Evolutionary conservation across 2,888 invertebrate species (phyloP).

Genomic region (Athripsodes cinereus): DNA sequence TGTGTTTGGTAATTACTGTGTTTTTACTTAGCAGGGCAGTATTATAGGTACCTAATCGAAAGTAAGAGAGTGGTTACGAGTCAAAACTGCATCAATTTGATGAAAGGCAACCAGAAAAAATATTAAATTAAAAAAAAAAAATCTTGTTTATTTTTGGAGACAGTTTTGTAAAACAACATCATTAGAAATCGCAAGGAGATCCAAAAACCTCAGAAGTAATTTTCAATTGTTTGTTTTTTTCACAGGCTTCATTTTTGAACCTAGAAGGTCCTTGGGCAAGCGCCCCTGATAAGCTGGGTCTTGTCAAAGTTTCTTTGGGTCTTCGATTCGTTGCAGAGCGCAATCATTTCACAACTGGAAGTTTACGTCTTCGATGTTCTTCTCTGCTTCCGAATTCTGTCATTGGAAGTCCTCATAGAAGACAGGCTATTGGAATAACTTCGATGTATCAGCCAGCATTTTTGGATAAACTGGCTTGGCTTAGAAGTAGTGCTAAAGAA

Average conservation of each 20-base stretch:
- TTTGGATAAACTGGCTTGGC: conserved; percentile 24
- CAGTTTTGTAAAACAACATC: too few relatives aligned
- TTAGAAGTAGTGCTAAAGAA: conserved; percentile 9
- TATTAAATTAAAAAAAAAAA: too few relatives aligned
- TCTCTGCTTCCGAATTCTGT: conserved; percentile 10
- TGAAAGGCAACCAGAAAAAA: too few relatives aligned
- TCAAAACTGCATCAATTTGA: too few relatives aligned
- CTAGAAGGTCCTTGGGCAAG: conserved; percentile 14
- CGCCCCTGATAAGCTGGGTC: conserved; percentile 10
- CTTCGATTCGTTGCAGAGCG: conserved; percentile 15
- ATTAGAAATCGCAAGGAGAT: too few relatives aligned
- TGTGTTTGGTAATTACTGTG: too few relatives aligned
- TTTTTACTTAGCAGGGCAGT: too few relatives aligned
- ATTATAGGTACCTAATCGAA: too few relatives aligned
- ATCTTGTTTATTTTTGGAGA: too few relatives aligned
- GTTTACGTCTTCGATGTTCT: conserved; percentile 11
- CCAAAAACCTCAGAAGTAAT: too few relatives aligned
- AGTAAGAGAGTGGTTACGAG: too few relatives aligned
- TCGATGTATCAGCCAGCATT: conserved; percentile 11
- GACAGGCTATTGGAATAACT: conserved; percentile 8
- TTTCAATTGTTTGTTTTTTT: neutral
- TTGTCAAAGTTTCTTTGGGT: conserved; percentile 8
- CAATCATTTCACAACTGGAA: conserved; percentile 8
- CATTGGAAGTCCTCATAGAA: conserved; percentile 13
- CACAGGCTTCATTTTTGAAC: conserved; percentile 16